Base-by-base conservation (phyloP, 2,888 invertebrate species). In the Gibbula magus region DNA sequence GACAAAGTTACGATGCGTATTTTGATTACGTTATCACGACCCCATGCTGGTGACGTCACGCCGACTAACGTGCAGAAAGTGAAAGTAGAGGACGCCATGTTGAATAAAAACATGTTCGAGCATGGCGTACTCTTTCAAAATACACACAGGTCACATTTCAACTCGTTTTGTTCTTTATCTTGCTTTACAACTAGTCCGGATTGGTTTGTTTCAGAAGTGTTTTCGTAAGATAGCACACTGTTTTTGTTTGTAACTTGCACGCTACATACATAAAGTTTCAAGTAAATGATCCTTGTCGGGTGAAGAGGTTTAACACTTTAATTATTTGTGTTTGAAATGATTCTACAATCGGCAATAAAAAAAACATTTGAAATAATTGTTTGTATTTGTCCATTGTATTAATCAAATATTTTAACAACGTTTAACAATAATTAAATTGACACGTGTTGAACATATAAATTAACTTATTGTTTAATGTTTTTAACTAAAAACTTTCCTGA, bases 81-180 rank as follows among this genome's bases (percentile, higher is more conserved):
- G 70, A 70, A 70, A 70, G 70, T 39, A 20, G 70, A 32, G 20
- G 32, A 39, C 20, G 39, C 32, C 18, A 32, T 70, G 39, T 70
- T 35, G 39, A 39, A 70, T 20, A 70, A 70, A 70, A 39, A 70
- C 70, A 70, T 35, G 70, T 39, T 70, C 70, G 35, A 70, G 35
- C 70, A 70, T 39, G 20, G 70, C 20, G 7, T 39, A 70, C 39
- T 32, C 32, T 70, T 70, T 70, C 70, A 70, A 70, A 70, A 70
- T 70, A 70, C 35, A 70, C 70, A 70, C 32, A 35, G 70, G 10
- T 70, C 20, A 39, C 20, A 39, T 70, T 70, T 70, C 70, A 70
- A 18, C 20, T 70, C 18, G 35, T 70, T 70, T 70, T 70, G 70
- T 70, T 70, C 70, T 32, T 70, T 70, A 70, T 70, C 70, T 29